Base-by-base conservation (phyloP, 2,888 invertebrate genomes). In the Calameuta idolon region DNA sequence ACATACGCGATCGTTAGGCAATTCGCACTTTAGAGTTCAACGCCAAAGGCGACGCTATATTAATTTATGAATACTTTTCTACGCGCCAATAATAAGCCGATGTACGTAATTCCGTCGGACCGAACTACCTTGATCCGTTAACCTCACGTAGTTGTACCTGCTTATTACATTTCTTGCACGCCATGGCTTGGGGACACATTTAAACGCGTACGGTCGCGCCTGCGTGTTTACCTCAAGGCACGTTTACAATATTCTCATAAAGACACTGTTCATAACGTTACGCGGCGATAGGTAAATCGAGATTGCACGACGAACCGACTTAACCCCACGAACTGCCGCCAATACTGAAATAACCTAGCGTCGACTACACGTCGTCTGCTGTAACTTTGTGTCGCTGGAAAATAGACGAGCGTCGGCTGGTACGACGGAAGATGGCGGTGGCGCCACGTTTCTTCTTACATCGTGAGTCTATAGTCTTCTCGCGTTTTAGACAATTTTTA, bases 41-140 rank as follows among this genome's bases (percentile, higher is more conserved):
- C 35, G 35, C 34, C 30, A 11, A 74, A 37, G 74, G 34, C 30
- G 71, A 11, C 71, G 3, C 34, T 71, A 31, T 5, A 71, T 71
- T 71, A 33, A 68, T 40, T 55, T 77, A 23, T 69, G 74, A 75
- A 77, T 78, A 81, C 79, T 83, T 81, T 85, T 79, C 75, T 75
- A 79, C 73, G 80, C 71, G 34, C 34, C 33, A 34, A 71, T 71
- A 34, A 71, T 71, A 71, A 71, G 31, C 34, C 15, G 23, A 71
- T 9, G 71, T 71, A 71, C 71, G 71, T 31, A 71, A 31, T 23
- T 71, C 71, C 30, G 68, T 76, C 81, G 77, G 77, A 83, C 82
- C 81, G 79, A 86, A 84, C 82, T 83, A 82, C 87, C 88, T 88
- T 88, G 88, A 87, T 88, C 88, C 83, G 85, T 85, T 87, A 87